Conservation (phyloP, 1,140 invertebrate genomes). For the Sycobia sp. region DNA sequence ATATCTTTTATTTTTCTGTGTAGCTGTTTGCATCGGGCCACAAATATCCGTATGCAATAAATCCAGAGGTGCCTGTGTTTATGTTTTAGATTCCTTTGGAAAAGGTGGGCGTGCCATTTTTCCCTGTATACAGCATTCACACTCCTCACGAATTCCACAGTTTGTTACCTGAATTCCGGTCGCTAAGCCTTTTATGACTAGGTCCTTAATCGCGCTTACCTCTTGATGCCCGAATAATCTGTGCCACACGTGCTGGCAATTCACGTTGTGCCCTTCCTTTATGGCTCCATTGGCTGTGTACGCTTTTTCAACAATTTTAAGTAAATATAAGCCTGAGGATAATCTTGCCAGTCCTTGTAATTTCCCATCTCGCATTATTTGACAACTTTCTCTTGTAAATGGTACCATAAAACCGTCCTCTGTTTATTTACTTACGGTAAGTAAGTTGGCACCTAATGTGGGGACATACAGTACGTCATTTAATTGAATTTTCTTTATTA, state of each 20-base stretch:
- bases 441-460: too few species aligned
- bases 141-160: too few species aligned
- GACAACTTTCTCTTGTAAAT: background rate
- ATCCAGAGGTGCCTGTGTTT: background rate
- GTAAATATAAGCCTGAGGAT: background rate
- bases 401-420: conserved; percentile 43
- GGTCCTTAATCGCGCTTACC: conserved; percentile 15
- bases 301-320: background rate
- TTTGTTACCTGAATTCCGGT: conserved; percentile 12
- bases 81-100: too few species aligned
- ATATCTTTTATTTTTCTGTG: background rate
- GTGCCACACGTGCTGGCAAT: conserved; percentile 28
- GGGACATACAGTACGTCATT: too few species aligned
- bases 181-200: too few species aligned
- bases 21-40: too few species aligned
- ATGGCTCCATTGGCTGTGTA: background rate
- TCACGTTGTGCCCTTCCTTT: background rate
- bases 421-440: conserved; percentile 46
- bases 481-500: conserved; percentile 39
- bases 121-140: background rate
- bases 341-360: background rate
- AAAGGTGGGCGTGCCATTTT: conserved; percentile 1
- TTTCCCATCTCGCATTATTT: conserved; percentile 1
- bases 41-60: too few species aligned
- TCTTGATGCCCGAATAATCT: too few species aligned